Conservation (phyloP, 2,797 vertebrate species). For the Leucoraja ocellata region DNA sequence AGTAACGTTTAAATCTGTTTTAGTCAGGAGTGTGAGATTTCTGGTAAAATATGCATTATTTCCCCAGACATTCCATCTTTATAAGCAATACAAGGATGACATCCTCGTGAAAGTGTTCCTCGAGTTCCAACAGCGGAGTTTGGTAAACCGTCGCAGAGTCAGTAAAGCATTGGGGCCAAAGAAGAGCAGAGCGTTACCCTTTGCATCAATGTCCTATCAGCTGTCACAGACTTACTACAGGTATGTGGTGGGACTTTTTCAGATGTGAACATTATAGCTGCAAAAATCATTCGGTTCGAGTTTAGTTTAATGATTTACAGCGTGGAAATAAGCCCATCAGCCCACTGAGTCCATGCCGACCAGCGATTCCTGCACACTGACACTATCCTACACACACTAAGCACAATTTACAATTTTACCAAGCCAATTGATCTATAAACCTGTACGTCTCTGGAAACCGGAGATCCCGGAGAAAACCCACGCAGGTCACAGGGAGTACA, state of each 20-base stretch:
- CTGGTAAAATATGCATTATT: not conserved
- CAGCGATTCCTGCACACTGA: no score
- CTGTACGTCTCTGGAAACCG: no score
- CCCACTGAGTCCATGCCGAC: no score
- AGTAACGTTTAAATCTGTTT: not conserved
- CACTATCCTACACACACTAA: no score
- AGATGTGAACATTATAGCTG: not conserved
- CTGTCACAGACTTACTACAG: slow-evolving; percentile 89
- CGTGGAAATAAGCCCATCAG: no score
- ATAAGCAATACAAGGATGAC: slow-evolving; percentile 75
- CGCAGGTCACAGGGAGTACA: no score
- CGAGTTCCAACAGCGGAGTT: slow-evolving; percentile 68
- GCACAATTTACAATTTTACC: no score
- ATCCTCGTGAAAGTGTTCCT: slow-evolving; percentile 76
- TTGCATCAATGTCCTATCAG: slow-evolving; percentile 93
- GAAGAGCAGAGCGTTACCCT: slow-evolving; percentile 81
- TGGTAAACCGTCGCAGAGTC: slow-evolving; percentile 82
- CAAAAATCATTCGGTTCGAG: not conserved
- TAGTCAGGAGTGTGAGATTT: not conserved
- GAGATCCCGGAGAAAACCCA: no score
- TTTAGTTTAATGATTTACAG: no score
- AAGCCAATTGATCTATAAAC: no score
- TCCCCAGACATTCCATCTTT: slow-evolving; percentile 76
- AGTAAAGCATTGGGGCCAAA: slow-evolving; percentile 69
- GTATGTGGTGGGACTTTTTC: slow-evolving; percentile 50